These are phyloP conservation scores for Otis tarda DNA, from an alignment of 2,113 vertebrate genomes.

Conservation along the genomic window DNA sequence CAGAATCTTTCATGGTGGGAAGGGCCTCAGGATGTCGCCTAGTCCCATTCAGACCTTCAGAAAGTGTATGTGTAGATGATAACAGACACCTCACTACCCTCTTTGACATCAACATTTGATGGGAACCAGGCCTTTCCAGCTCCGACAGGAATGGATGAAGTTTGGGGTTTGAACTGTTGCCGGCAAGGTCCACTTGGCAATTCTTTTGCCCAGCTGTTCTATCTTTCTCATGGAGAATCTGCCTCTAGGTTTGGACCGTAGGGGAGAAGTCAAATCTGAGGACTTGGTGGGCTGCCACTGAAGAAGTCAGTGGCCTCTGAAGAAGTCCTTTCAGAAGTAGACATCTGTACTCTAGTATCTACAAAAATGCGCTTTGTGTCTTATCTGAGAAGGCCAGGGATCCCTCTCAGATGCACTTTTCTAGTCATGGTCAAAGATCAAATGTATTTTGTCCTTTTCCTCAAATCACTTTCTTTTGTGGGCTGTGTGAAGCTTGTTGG, in stretches of 20 bases:
- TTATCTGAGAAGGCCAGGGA: not conserved
- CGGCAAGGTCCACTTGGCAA: not conserved
- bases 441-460: not conserved
- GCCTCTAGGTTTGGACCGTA: not conserved
- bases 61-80: not conserved
- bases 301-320: not conserved
- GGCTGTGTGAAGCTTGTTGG: not conserved
- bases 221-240: not conserved
- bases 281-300: not conserved
- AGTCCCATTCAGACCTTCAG: not conserved
- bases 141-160: not conserved
- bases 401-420: not conserved
- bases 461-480: not conserved
- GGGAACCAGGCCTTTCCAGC: not conserved
- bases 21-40: not conserved
- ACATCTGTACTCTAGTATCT: fast-evolving
- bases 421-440: not conserved
- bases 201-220: not conserved
- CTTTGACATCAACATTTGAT: not conserved
- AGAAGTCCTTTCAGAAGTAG: not conserved
- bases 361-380: not conserved
- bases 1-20: not conserved
- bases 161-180: not conserved
- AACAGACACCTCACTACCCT: not conserved
- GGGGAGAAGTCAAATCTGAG: not conserved